Conservation (phyloP, 1,140 invertebrate species). For the Pachyrhynchus sulphureomaculatus region DNA sequence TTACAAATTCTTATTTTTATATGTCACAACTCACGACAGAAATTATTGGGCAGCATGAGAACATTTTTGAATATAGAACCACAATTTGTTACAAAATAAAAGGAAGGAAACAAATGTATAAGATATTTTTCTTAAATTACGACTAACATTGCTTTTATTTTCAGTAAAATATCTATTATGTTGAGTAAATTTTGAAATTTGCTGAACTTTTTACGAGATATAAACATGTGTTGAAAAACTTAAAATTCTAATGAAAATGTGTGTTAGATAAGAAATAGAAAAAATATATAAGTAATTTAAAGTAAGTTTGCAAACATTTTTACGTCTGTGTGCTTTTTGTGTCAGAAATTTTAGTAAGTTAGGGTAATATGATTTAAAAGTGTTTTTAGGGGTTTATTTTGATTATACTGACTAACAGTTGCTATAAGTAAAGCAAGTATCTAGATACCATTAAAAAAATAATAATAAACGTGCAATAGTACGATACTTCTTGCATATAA, state of each 20-base stretch:
- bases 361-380: not conserved
- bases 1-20: too few relatives aligned
- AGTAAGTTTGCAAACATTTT: constrained; percentile 6
- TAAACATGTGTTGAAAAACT: not conserved
- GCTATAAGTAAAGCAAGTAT: too few relatives aligned
- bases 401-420: too few relatives aligned
- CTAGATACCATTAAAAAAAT: too few relatives aligned
- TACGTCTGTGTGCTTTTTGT: constrained; percentile 16
- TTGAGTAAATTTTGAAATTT: constrained; percentile 1
- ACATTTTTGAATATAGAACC: too few relatives aligned
- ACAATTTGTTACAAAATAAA: too few relatives aligned
- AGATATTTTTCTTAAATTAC: constrained; percentile 15
- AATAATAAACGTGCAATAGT: too few relatives aligned
- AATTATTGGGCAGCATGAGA: too few relatives aligned
- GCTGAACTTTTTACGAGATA: constrained; percentile 19
- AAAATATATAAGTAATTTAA: constrained; percentile 4
- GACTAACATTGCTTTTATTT: not conserved
- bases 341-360: not conserved
- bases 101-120: too few relatives aligned
- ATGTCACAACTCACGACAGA: too few relatives aligned
- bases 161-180: constrained; percentile 2
- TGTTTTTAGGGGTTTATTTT: too few relatives aligned
- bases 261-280: constrained; percentile 22
- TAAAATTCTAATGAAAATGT: constrained; percentile 16
- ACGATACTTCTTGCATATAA: too few relatives aligned